Evolutionary conservation across 2,797 vertebrate genomes (phyloP).

Genomic region (Tenualosa ilisha): DNA sequence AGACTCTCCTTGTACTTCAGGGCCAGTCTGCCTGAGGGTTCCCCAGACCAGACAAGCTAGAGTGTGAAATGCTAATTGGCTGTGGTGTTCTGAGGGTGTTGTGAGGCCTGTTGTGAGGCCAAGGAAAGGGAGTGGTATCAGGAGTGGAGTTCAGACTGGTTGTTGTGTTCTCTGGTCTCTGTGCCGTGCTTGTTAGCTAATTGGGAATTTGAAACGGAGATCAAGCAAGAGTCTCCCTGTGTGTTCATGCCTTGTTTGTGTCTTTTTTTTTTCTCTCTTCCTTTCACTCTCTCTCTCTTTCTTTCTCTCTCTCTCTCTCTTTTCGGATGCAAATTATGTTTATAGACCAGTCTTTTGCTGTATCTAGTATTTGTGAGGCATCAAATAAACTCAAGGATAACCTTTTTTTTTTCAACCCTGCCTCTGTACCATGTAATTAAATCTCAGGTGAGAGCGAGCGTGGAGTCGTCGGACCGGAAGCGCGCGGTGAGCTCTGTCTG

Average conservation of each 20-base stretch:
- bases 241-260: background rate
- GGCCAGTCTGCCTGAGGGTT: background rate
- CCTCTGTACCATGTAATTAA: background rate
- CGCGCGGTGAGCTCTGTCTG: constrained; percentile 85
- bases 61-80: background rate
- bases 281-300: background rate
- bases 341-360: background rate
- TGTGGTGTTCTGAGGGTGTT: background rate
- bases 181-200: background rate
- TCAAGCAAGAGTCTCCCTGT: background rate
- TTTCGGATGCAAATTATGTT: background rate
- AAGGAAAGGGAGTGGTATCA: background rate
- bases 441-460: constrained; percentile 80
- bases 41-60: background rate
- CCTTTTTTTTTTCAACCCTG: background rate
- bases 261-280: too few species aligned
- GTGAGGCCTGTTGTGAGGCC: background rate
- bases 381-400: background rate
- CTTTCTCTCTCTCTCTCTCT: background rate
- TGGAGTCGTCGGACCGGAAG: constrained; percentile 79
- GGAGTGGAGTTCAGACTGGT: background rate
- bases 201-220: constrained; percentile 6
- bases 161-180: background rate
- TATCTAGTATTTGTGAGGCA: background rate
- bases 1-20: background rate